Evolutionary conservation across 1,140 invertebrate species (phyloP).

Genomic region (Bombyx mori): ASM3026992v2 NC_085127.1:7315501-7316000

Average conservation of each 20-base stretch:
- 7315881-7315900: slow-evolving; percentile 18
- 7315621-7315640: too few species aligned
- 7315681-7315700: too few species aligned
- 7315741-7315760: slow-evolving; percentile 38
- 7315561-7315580: too few species aligned
- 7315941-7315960: slow-evolving; percentile 31
- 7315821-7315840: slow-evolving; percentile 46
- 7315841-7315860: slow-evolving; percentile 48
- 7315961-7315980: slow-evolving; percentile 51
- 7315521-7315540: too few species aligned
- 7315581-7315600: too few species aligned
- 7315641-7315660: too few species aligned
- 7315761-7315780: slow-evolving; percentile 35
- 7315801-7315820: slow-evolving; percentile 42
- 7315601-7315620: too few species aligned
- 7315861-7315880: slow-evolving; percentile 52
- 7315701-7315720: not conserved
- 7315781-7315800: slow-evolving; percentile 27
- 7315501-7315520: too few species aligned
- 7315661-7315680: too few species aligned
- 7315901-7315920: slow-evolving; percentile 16
- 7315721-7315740: slow-evolving; percentile 1
- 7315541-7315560: too few species aligned
- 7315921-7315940: slow-evolving; percentile 24
- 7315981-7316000: slow-evolving; percentile 46